Evolutionary conservation across 2,797 vertebrate species (phyloP), one percentile per base, ranked within the genome.

Genomic region (Yasuhikotakia modesta): DNA sequence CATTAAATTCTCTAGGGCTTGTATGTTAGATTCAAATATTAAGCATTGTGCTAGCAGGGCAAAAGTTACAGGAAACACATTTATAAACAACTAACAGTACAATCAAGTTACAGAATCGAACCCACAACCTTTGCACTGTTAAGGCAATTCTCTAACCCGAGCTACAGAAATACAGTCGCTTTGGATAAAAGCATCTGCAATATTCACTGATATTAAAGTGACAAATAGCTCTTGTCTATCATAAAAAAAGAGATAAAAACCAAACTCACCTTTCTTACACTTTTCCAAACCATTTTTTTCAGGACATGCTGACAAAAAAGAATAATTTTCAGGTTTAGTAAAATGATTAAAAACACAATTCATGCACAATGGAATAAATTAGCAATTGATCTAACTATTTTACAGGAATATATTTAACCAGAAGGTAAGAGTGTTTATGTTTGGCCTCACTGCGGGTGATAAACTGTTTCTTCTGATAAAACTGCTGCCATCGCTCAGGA

Each of bases 231-330:
- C 27, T 4, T 2, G 27, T 27, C 27, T 5, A 32, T 14, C 14
- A 21, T 43, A 43, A 50, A 1, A 0, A 10, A 22, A 2, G 19
- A 19, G 43, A 21, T 22, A 14, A n/a, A 27, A 4, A 67, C 48
- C 4, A n/a, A 50, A 22, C 86, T 90, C 64, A 93, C 93, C 93
- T 72, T 75, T 87, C 84, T 90, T 91, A 74, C 93, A 94, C 21
- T 82, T 19, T 11, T 92, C 86, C 12, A 93, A 74, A 1, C 92
- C 87, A 4, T 90, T 92, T 90, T 93, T 94, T 82, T 93, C 90
- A 68, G 89, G 80, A 75, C 93, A 94, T 0, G 92, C 32, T 35
- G 32, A 7, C 0, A 35, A 4, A 35, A 35, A 35, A 35, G 32
- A 35, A 35, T 35, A 3, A 35, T 35, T 35, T 35, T 35, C 32